Conservation (phyloP, 1,140 invertebrate species). For the Dinoponera quadriceps region DNA sequence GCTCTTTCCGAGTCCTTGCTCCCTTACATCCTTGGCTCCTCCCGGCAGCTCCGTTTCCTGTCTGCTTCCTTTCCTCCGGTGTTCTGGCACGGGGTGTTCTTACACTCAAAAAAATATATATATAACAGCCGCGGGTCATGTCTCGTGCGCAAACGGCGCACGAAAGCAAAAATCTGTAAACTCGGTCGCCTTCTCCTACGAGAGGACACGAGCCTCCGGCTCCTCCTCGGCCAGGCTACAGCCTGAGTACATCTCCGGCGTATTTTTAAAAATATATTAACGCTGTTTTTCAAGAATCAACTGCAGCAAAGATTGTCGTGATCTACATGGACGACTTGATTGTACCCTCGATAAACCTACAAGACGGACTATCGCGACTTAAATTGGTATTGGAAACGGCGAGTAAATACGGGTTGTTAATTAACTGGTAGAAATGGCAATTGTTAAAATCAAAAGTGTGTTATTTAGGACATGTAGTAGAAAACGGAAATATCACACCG, state of each 20-base stretch:
- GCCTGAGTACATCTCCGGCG: constrained; percentile 6
- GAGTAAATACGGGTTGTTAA: neutral
- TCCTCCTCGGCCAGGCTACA: too few species aligned
- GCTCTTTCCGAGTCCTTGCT: too few species aligned
- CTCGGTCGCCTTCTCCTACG: too few species aligned
- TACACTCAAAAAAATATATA: too few species aligned
- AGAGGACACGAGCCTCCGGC: too few species aligned
- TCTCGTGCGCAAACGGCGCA: too few species aligned
- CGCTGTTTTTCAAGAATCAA: constrained; percentile 16
- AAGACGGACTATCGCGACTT: neutral
- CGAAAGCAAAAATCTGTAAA: too few species aligned
- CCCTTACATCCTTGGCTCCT: too few species aligned
- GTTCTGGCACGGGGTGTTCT: too few species aligned
- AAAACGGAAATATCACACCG: neutral
- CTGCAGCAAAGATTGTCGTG: neutral
- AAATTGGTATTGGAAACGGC: neutral
- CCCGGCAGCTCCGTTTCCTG: too few species aligned
- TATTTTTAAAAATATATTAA: constrained; percentile 42
- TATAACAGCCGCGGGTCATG: too few species aligned
- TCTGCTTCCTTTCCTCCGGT: too few species aligned
- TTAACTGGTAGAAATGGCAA: constrained; percentile 9
- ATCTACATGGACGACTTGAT: constrained; percentile 14
- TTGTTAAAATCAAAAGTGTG: neutral
- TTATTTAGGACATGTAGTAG: neutral
- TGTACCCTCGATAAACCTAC: neutral